Evolutionary conservation across 2,888 invertebrate species (phyloP).

Genomic region (Acanthosepion lycidas): DNA sequence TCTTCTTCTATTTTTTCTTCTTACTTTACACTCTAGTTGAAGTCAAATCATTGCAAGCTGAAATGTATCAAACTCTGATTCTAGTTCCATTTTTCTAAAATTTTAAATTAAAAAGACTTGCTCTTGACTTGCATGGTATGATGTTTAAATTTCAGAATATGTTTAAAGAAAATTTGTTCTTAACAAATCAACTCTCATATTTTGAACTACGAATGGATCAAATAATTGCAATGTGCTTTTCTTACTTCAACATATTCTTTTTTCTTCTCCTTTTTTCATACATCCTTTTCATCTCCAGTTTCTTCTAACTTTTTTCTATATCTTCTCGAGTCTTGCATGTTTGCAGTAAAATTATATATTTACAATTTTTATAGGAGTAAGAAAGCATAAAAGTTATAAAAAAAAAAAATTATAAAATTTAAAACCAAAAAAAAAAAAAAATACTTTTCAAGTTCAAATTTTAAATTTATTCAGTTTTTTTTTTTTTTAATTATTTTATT

Average conservation of each 20-base stretch:
- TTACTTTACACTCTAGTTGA: too few species aligned
- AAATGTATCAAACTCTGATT: background rate
- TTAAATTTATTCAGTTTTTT: background rate
- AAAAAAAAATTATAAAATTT: background rate
- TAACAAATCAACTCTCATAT: too few species aligned
- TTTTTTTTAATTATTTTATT: too few species aligned
- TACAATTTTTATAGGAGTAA: background rate
- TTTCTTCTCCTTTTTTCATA: background rate
- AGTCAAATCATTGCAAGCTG: background rate
- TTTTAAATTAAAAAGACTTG: background rate
- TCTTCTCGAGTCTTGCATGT: background rate
- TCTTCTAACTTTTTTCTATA: background rate
- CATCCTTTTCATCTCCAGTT: background rate
- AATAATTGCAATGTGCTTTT: background rate
- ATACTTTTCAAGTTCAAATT: background rate
- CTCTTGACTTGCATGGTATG: background rate
- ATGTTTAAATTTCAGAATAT: too few species aligned
- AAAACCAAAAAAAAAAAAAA: background rate
- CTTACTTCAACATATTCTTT: background rate
- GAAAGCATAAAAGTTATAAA: background rate
- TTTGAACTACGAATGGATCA: too few species aligned
- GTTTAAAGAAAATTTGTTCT: too few species aligned
- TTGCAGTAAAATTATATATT: background rate
- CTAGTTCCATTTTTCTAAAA: background rate
- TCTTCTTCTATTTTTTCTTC: background rate